Evolutionary conservation across 2,797 vertebrate species (phyloP).

Genomic region (Sebastes wilsoni): DNA sequence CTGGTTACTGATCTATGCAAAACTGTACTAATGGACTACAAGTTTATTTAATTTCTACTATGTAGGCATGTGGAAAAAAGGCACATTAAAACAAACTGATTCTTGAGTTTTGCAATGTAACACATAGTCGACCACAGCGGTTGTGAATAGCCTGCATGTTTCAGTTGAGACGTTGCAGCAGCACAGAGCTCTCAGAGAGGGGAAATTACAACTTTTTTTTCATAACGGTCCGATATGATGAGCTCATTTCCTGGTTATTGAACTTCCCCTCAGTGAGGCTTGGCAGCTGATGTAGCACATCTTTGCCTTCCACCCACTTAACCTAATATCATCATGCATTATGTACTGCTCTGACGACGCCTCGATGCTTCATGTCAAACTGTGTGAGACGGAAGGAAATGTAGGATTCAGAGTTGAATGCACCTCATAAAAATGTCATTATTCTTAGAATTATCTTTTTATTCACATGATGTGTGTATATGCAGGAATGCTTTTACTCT

Average conservation of each 20-base stretch:
- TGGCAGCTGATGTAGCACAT: slow-evolving; percentile 57
- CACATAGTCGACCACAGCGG: not conserved
- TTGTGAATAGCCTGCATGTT: not conserved
- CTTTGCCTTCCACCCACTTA: slow-evolving; percentile 55
- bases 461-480: not conserved
- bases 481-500: not conserved
- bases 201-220: slow-evolving; percentile 3
- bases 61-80: not conserved
- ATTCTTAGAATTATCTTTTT: not conserved
- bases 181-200: slow-evolving; percentile 1
- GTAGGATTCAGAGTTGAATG: not conserved
- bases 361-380: slow-evolving; percentile 6
- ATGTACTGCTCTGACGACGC: slow-evolving; percentile 39
- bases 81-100: not conserved
- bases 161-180: not conserved
- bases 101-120: not conserved
- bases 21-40: not conserved
- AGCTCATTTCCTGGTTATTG: slow-evolving; percentile 68
- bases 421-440: not conserved
- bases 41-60: not conserved
- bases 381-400: not conserved
- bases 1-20: not conserved
- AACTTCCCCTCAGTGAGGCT: slow-evolving; percentile 28
- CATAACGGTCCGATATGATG: slow-evolving; percentile 35
- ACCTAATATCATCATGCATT: slow-evolving; percentile 71